A percentile compares a stretch with the other conserved stretches of the same genome.
These are phyloP conservation scores for Agrenia bidenticulata DNA, from an alignment of 2,888 invertebrate genomes.

Conservation along the genomic window DNA sequence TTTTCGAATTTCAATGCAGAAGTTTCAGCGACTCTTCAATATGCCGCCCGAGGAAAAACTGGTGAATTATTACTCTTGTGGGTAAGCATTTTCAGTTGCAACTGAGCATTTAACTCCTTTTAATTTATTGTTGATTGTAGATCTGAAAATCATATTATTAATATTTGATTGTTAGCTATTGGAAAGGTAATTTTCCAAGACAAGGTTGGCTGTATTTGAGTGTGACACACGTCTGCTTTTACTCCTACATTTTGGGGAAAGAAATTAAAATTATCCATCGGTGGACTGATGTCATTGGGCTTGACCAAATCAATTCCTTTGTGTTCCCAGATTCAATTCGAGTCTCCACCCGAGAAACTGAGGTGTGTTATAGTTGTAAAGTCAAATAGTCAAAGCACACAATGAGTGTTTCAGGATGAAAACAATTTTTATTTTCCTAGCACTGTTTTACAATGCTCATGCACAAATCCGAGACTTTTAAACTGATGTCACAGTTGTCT, in stretches of 20 bases:
- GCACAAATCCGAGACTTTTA: slow-evolving; percentile 83
- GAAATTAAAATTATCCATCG: slow-evolving; percentile 84
- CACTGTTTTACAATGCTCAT: slow-evolving; percentile 76
- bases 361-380: slow-evolving; percentile 57
- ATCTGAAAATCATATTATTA: neutral
- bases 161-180: slow-evolving; percentile 71
- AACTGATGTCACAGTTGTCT: slow-evolving; percentile 89
- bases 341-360: slow-evolving; percentile 78
- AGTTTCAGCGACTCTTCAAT: slow-evolving; percentile 84
- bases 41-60: slow-evolving; percentile 92
- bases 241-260: slow-evolving; percentile 88
- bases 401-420: neutral
- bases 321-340: slow-evolving; percentile 83
- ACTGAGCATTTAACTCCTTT: neutral
- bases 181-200: slow-evolving; percentile 88
- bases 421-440: slow-evolving; percentile 58
- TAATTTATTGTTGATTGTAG: neutral
- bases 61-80: slow-evolving; percentile 91
- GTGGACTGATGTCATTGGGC: slow-evolving; percentile 84
- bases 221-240: slow-evolving; percentile 92
- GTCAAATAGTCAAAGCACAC: slow-evolving; percentile 20
- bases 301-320: slow-evolving; percentile 73
- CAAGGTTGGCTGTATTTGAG: slow-evolving; percentile 98
- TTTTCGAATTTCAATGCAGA: slow-evolving; percentile 74
- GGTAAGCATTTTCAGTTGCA: slow-evolving; percentile 68